Evolutionary conservation across 2,888 invertebrate species (phyloP).

Genomic region (Dryocosmus kuriphilus): DNA sequence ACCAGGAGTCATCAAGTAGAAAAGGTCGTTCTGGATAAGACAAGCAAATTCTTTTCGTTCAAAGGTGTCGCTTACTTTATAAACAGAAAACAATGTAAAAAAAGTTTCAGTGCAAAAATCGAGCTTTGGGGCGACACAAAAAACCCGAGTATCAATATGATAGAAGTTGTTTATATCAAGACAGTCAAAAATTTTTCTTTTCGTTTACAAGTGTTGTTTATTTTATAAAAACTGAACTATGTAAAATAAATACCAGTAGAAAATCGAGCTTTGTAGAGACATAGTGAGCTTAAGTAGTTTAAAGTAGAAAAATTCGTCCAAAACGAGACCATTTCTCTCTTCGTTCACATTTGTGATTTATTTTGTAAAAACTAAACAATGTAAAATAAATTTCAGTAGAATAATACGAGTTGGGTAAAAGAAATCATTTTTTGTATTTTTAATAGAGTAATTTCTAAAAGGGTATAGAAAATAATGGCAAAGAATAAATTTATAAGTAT

Average conservation of each 20-base stretch:
- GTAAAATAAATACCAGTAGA: background rate
- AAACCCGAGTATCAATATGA: no score
- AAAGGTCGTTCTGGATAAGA: background rate
- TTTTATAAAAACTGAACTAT: background rate
- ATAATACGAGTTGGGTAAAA: no score
- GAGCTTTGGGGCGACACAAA: background rate
- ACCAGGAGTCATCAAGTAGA: background rate
- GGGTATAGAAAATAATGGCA: no score
- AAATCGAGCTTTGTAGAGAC: background rate
- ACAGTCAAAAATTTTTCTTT: background rate
- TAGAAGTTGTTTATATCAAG: background rate
- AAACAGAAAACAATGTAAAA: rapidly evolving
- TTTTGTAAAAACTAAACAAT: no score
- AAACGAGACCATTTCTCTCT: background rate
- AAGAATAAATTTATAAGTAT: no score
- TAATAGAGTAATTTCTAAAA: no score
- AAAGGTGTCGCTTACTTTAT: background rate
- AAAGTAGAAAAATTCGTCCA: background rate
- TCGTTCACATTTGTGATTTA: no score
- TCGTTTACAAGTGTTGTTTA: background rate
- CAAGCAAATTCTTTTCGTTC: background rate
- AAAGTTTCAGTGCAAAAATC: background rate
- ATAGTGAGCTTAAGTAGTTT: background rate
- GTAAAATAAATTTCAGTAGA: no score
- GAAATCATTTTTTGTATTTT: no score